Base-by-base conservation (phyloP, 2,888 invertebrate species). In the Lasioglossum villosulum region DNA sequence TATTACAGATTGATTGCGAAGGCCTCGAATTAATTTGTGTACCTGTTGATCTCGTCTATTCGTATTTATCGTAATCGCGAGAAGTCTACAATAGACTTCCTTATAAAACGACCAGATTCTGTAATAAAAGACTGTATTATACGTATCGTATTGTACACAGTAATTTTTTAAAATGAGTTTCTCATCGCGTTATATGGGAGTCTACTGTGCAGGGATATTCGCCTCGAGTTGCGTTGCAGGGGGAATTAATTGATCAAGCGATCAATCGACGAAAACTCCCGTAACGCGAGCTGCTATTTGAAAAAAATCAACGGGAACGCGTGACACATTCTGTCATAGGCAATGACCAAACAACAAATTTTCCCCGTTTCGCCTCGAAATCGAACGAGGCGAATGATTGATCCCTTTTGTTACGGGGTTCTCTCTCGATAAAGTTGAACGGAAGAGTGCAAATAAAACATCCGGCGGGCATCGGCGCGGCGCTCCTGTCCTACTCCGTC, bases 351-450 rank as follows among this genome's bases (percentile, higher is more conserved):
- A 86, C 74, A 77, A 88, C 78, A 75, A 84, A 83, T 81, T 78
- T 30, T 79, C 79, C 79, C 82, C 76, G 78, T 75, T 59, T 56
- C 71, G 80, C 80, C 66, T 73, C 74, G 75, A 83, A 88, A 83
- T 88, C 78, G 78, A 83, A 78, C 78, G 52, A 80, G 75, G 68
- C 66, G 63, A 77, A 86, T 84, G 89, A 89, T 86, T 75, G 89
- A 88, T 88, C 83, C 86, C 79, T 84, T 88, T 89, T 89, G 86
- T 89, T 83, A 48, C 68, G 37, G 75, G 75, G 68, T 75, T 86
- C 81, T 78, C 75, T 39, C 52, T 52, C 77, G 68, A 37, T 56
- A 78, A 77, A 78, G 37, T 82, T 75, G n/a, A n/a, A 48, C 34
- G 59, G 48, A 74, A 75, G 76, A 76, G 75, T 73, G 77, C 70